Evolutionary conservation across 2,888 invertebrate genomes (phyloP).

Genomic region (Polymixis flavicincta): DNA sequence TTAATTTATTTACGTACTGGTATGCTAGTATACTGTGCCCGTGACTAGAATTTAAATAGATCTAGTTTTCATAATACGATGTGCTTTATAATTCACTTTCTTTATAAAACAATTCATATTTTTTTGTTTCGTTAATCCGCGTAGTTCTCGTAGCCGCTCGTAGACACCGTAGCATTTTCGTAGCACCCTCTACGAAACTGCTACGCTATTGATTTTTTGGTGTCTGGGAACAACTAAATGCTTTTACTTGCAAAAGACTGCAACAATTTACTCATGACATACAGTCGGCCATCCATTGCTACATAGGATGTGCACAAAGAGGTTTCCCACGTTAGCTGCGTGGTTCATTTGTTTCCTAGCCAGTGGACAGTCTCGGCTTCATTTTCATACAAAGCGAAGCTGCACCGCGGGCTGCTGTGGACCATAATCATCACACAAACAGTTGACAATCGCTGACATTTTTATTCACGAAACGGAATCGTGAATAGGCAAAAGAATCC

Average conservation of each 20-base stretch:
- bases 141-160: constrained; percentile 16
- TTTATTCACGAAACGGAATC: background rate
- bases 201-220: background rate
- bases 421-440: background rate
- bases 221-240: background rate
- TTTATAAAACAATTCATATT: background rate
- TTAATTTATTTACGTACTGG: constrained; percentile 13
- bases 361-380: background rate
- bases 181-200: constrained; percentile 12
- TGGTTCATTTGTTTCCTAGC: background rate
- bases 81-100: background rate
- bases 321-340: background rate
- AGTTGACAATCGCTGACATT: background rate
- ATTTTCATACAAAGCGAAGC: background rate
- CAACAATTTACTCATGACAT: background rate
- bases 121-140: background rate
- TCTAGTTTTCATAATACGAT: background rate
- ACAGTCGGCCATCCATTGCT: background rate
- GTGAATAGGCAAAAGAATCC: background rate
- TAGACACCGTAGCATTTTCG: constrained; percentile 41
- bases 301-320: background rate
- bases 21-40: background rate
- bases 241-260: background rate
- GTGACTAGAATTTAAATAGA: constrained; percentile 1
- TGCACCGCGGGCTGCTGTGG: background rate